A percentile compares a stretch with the other conserved stretches of the same genome.
These are phyloP conservation scores for Oxyruncus cristatus DNA, from an alignment of 2,113 vertebrate genomes.

Conservation along the genomic window DNA sequence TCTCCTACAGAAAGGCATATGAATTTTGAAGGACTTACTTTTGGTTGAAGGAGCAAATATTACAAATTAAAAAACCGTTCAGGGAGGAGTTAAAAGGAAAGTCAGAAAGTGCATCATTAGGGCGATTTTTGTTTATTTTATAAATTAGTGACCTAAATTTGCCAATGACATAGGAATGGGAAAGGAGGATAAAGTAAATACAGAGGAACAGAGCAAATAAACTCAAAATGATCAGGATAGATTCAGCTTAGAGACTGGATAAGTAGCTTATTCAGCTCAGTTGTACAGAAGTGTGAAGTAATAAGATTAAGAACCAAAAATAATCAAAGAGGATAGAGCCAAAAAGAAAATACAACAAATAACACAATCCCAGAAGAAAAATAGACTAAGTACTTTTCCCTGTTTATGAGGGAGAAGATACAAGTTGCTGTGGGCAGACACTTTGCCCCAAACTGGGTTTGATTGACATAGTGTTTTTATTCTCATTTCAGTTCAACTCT, in stretches of 20 bases:
- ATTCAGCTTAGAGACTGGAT: constrained; percentile 62
- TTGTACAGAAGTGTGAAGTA: constrained; percentile 74
- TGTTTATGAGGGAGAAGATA: neutral
- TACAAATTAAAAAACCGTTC: neutral
- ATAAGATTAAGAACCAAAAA: constrained; percentile 76
- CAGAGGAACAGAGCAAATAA: constrained; percentile 62
- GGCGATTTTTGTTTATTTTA: constrained; percentile 2
- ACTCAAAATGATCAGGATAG: constrained; percentile 61
- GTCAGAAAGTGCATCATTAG: neutral
- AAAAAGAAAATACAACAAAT: constrained; percentile 68
- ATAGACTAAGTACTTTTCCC: neutral
- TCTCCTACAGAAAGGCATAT: neutral
- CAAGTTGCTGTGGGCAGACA: neutral
- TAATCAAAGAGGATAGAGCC: constrained; percentile 39
- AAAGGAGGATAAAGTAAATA: constrained; percentile 46
- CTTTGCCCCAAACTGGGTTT: neutral
- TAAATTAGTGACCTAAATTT: constrained; percentile 60
- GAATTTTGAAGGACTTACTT: neutral
- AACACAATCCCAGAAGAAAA: constrained; percentile 31
- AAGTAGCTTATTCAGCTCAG: constrained; percentile 77
- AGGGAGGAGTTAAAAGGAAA: neutral
- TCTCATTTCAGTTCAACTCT: neutral
- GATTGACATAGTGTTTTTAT: accelerated
- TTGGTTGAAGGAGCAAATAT: neutral
- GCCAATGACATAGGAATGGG: constrained; percentile 6